These are phyloP conservation scores for Enteromius radiatus DNA, from an alignment of 2,797 vertebrate species.

Conservation along the genomic window DNA sequence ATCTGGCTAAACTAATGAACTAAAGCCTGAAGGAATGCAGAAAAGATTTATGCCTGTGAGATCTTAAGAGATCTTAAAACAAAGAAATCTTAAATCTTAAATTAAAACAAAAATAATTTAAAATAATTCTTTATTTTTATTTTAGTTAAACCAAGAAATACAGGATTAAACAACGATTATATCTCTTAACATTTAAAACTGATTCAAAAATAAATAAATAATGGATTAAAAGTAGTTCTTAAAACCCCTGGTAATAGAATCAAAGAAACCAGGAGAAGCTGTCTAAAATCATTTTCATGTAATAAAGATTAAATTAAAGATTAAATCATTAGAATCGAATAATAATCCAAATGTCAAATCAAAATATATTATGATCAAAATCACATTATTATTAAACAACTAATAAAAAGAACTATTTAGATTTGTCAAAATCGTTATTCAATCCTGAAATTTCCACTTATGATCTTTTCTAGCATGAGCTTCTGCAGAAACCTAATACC, in stretches of 20 bases:
- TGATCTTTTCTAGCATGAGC: slow-evolving; percentile 3
- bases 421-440: background rate
- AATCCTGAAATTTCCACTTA: slow-evolving; percentile 5
- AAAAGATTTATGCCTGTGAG: background rate
- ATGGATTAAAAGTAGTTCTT: background rate
- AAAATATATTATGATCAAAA: background rate
- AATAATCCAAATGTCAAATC: background rate
- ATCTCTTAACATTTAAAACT: slow-evolving; percentile 21
- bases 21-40: slow-evolving; percentile 4
- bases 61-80: background rate
- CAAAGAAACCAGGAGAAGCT: background rate
- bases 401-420: background rate
- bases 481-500: slow-evolving; percentile 39
- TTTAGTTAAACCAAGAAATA: slow-evolving; percentile 17
- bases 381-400: background rate
- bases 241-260: background rate
- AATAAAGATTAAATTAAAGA: background rate
- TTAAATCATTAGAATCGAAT: background rate
- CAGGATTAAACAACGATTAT: background rate
- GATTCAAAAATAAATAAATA: background rate
- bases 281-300: background rate
- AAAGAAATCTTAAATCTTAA: background rate
- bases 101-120: background rate
- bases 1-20: background rate
- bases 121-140: background rate